These are phyloP conservation scores for Cettia cetti DNA, from an alignment of 2,113 vertebrate species.

Conservation along the genomic window DNA sequence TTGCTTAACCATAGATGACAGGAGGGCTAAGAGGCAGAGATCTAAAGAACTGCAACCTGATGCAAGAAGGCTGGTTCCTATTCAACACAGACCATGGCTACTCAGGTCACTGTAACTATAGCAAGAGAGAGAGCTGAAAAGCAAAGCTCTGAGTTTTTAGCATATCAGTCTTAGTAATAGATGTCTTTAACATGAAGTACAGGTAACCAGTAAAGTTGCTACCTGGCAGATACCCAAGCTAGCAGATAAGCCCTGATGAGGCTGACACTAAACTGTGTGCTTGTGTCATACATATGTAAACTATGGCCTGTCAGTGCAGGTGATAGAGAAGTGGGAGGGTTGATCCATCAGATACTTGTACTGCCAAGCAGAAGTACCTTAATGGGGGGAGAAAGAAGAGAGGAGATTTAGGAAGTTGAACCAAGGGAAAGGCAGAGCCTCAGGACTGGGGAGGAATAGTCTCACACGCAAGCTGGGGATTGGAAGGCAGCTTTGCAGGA, in stretches of 20 bases:
- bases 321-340: not conserved
- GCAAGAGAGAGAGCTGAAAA: not conserved
- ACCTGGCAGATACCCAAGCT: not conserved
- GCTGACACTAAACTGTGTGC: not conserved
- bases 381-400: rapidly evolving
- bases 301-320: not conserved
- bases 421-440: not conserved
- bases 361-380: not conserved
- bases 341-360: not conserved
- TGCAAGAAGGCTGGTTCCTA: not conserved
- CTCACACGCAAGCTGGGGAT: rapidly evolving
- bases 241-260: not conserved
- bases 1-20: not conserved
- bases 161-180: not conserved
- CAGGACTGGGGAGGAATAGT: not conserved
- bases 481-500: not conserved
- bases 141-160: not conserved
- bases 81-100: not conserved
- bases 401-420: not conserved
- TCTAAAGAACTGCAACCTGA: not conserved
- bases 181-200: not conserved
- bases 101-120: not conserved
- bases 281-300: not conserved
- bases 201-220: not conserved
- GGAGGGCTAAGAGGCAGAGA: not conserved